A percentile compares a stretch with the other conserved stretches of the same genome.
Evolutionary conservation across 2,888 invertebrate genomes (phyloP).

Genomic region (Serripes groenlandicus): DNA sequence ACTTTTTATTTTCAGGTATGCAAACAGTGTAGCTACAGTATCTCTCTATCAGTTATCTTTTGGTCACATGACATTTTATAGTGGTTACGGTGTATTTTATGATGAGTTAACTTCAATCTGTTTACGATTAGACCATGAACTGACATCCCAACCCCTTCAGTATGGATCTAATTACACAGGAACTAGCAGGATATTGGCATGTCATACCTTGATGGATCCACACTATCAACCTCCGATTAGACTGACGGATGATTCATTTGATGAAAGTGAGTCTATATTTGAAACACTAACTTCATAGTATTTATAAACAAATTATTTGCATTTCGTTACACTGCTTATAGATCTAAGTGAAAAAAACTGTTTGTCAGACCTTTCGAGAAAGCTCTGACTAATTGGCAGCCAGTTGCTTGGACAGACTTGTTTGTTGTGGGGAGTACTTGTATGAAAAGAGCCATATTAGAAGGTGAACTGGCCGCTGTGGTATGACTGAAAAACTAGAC

Average conservation of each 20-base stretch:
- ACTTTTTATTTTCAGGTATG: conserved; percentile 85
- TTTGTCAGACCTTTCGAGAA: too few relatives aligned
- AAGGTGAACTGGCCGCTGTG: too few relatives aligned
- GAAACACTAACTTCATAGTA: too few relatives aligned
- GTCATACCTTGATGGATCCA: conserved; percentile 80
- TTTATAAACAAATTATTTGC: too few relatives aligned
- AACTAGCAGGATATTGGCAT: conserved; percentile 76
- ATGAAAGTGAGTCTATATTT: conserved; percentile 81
- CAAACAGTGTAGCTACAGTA: conserved; percentile 87
- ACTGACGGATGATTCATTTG: conserved; percentile 82
- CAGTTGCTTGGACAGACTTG: too few relatives aligned
- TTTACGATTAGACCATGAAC: conserved; percentile 80
- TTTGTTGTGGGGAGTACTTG: too few relatives aligned
- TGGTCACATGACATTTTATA: conserved; percentile 88
- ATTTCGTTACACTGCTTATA: too few relatives aligned
- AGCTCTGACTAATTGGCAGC: too few relatives aligned
- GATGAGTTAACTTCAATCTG: conserved; percentile 83
- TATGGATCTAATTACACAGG: conserved; percentile 60
- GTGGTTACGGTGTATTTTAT: conserved; percentile 80
- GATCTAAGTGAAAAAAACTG: too few relatives aligned
- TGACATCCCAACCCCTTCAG: conserved; percentile 72
- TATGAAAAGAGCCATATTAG: too few relatives aligned
- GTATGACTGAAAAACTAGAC: too few relatives aligned
- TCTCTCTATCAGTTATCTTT: conserved; percentile 93
- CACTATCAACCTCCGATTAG: conserved; percentile 71